Base-by-base conservation (phyloP, 2,888 invertebrate genomes). In the Rhagophthalmus giganteus region DNA sequence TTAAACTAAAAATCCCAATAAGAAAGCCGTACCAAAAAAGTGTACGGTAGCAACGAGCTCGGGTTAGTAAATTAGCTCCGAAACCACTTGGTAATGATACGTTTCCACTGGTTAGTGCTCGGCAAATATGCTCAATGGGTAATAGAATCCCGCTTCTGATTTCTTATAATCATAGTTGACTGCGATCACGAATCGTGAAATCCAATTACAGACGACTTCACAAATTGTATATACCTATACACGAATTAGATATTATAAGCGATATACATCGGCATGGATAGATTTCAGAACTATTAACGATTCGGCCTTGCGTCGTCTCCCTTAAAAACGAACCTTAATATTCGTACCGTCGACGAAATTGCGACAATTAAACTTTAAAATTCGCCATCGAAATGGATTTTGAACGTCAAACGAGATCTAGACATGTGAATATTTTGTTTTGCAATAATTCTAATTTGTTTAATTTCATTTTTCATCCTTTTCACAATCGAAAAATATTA, bases 81-180 rank as follows among this genome's bases (percentile, higher is more conserved):
- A 62, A 61, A 62, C 60, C 59, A 55, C 62, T 57, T 49, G 40
- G 58, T 62, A 62, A 62, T 62, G 54, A 62, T 62, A 62, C 50
- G 54, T 47, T 55, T 52, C 26, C 32, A 33, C 32, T 31, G 38
- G 38, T 53, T 54, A 42, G 44, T 48, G 54, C 50, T 50, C 52
- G 54, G 51, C 48, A 52, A 53, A 49, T 54, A 57, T 45, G 33
- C 50, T 57, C 52, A 44, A 49, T 49, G 52, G 42, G 47, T 57
- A 59, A 57, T 59, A 55, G 56, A 59, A 57, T 52, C 51, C 45
- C 50, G 55, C 57, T 59, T 46, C 55, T 55, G 59, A 59, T 59
- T 59, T 55, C 47, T 49, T 55, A 46, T 57, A 60, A 60, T 55
- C 55, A 58, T 55, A 57, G 52, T 40, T 41, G 42, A 46, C 41